Evolutionary conservation across 1,140 invertebrate genomes (phyloP).

Genomic region (Hyles euphorbiae): DNA sequence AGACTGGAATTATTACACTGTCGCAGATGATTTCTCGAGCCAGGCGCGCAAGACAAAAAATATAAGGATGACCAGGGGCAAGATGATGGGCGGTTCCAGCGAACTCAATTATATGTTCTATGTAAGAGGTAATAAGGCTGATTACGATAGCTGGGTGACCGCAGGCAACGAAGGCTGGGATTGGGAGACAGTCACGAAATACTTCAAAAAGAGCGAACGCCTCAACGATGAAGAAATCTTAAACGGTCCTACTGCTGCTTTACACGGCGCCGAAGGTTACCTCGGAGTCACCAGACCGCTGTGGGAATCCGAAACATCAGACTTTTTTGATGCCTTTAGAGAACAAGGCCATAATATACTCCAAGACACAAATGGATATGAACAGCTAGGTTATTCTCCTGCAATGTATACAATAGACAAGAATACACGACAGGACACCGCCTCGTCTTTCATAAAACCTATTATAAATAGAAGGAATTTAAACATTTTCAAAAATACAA

Average conservation of each 20-base stretch:
- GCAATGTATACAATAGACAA: constrained; percentile 88
- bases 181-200: constrained; percentile 85
- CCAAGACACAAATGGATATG: constrained; percentile 85
- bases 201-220: constrained; percentile 91
- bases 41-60: constrained; percentile 75
- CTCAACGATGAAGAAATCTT: constrained; percentile 84
- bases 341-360: constrained; percentile 88
- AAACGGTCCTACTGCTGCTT: constrained; percentile 64
- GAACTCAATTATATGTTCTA: constrained; percentile 96
- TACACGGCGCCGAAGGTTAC: constrained; percentile 80
- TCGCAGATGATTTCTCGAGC: constrained; percentile 79
- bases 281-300: constrained; percentile 32
- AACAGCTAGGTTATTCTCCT: constrained; percentile 87
- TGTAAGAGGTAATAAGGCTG: constrained; percentile 84
- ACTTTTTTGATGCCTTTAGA: constrained; percentile 81
- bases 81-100: constrained; percentile 89
- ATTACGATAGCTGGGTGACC: constrained; percentile 91
- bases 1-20: constrained; percentile 83
- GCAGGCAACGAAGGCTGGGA: constrained; percentile 90
- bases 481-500: constrained; percentile 82
- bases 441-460: constrained; percentile 88
- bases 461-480: constrained; percentile 84
- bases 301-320: constrained; percentile 80
- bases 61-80: constrained; percentile 78
- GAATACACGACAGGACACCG: constrained; percentile 88